A percentile compares a stretch with the other conserved stretches of the same genome.
phyloP scores from a whole-genome alignment of 2,888 invertebrate species.

The Pterobdella sp. region DNA sequence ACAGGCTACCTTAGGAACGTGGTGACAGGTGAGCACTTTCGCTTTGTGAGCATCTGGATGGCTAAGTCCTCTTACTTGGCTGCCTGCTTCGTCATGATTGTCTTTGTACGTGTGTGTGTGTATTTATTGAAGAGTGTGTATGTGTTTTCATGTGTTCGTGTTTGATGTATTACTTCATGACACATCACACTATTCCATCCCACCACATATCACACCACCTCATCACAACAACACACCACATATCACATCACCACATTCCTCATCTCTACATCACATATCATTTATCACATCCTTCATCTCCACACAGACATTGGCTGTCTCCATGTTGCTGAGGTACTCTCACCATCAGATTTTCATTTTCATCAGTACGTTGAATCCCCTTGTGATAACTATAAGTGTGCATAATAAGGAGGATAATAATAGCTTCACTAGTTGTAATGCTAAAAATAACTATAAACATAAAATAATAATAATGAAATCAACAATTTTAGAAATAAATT shows the following conservation, averaged over 20 bases:
- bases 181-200: background rate
- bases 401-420: too few species aligned
- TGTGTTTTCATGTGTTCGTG: background rate
- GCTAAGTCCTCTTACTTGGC: constrained; percentile 87
- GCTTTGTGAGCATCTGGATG: constrained; percentile 94
- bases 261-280: background rate
- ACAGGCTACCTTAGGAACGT: constrained; percentile 66
- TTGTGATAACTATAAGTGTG: too few species aligned
- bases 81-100: constrained; percentile 91
- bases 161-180: background rate
- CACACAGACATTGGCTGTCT: constrained; percentile 90
- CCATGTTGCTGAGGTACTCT: constrained; percentile 92
- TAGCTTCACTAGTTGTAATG: too few species aligned
- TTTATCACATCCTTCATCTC: constrained; percentile 34
- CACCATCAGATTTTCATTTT: constrained; percentile 99
- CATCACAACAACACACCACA: background rate
- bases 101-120: constrained; percentile 59
- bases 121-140: background rate
- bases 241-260: background rate
- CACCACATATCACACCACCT: background rate
- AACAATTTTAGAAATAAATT: too few species aligned
- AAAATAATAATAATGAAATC: too few species aligned
- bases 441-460: too few species aligned
- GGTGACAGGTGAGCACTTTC: constrained; percentile 93
- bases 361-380: constrained; percentile 68